phyloP scores from a whole-genome alignment of 2,888 invertebrate species.

The Villa cingulata region DNA sequence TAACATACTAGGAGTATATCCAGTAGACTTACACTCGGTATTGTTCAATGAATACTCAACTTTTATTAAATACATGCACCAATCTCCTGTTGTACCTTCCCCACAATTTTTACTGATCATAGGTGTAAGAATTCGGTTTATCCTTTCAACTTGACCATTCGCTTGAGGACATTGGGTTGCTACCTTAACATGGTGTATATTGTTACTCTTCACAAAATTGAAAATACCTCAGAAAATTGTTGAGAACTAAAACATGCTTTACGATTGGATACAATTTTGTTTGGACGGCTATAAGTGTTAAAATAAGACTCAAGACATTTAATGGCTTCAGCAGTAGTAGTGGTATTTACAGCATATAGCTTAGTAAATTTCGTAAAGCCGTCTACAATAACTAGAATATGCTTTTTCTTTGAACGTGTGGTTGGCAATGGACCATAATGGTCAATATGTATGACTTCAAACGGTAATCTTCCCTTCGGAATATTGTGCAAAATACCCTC shows the following conservation, averaged over 20 bases:
- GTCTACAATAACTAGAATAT: background rate
- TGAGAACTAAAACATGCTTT: no score
- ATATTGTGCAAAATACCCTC: no score
- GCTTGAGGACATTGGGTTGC: slow-evolving; percentile 2
- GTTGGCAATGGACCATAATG: background rate
- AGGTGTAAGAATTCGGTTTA: slow-evolving; percentile 9
- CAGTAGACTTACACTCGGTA: slow-evolving; percentile 18
- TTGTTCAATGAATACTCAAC: slow-evolving; percentile 20
- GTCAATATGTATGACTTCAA: background rate
- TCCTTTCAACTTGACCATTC: slow-evolving; percentile 9
- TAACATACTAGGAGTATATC: slow-evolving; percentile 19
- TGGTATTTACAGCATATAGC: background rate
- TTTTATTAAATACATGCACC: slow-evolving; percentile 9
- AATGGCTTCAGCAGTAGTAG: background rate
- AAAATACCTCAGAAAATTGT: no score
- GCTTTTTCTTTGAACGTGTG: background rate
- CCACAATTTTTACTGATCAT: slow-evolving; percentile 9
- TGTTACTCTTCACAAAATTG: no score
- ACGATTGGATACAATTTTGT: no score
- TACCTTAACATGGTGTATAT: slow-evolving; percentile 1
- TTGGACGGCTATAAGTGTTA: background rate
- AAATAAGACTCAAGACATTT: background rate
- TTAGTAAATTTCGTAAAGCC: slow-evolving; percentile 1
- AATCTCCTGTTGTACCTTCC: slow-evolving; percentile 1
- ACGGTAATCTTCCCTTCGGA: no score